These are phyloP conservation scores for Syrrhaptes paradoxus DNA, from an alignment of 2,113 vertebrate species.

Conservation along the genomic window DNA sequence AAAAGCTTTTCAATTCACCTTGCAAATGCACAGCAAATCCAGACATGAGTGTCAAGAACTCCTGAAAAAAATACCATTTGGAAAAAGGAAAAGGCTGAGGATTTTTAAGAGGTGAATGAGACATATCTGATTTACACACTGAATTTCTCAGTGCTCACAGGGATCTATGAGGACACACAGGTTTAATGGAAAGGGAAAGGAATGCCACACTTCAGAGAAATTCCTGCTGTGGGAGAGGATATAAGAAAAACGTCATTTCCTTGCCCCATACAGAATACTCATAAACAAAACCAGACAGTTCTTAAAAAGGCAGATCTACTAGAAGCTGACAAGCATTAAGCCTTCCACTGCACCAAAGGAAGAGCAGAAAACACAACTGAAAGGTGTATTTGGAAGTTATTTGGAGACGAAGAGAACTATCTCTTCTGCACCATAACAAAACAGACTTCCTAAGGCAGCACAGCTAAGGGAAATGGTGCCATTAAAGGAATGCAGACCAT, in stretches of 20 bases:
- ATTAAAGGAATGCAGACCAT: background rate
- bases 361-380: background rate
- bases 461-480: background rate
- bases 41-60: background rate
- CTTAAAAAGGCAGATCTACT: background rate
- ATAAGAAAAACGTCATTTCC: background rate
- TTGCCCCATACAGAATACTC: background rate
- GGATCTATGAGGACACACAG: background rate
- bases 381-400: background rate
- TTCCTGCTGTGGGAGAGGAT: background rate
- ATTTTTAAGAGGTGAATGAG: background rate
- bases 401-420: background rate
- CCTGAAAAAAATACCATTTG: background rate
- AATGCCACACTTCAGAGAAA: background rate
- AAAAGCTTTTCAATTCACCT: background rate
- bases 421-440: background rate
- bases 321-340: background rate
- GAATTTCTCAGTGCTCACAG: background rate
- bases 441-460: background rate
- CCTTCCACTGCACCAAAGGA: background rate
- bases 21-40: background rate
- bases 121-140: background rate
- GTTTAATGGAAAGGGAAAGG: background rate
- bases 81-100: background rate
- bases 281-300: background rate